Base-by-base conservation (phyloP, 1,140 invertebrate species). In the Vanessa tameamea region DNA sequence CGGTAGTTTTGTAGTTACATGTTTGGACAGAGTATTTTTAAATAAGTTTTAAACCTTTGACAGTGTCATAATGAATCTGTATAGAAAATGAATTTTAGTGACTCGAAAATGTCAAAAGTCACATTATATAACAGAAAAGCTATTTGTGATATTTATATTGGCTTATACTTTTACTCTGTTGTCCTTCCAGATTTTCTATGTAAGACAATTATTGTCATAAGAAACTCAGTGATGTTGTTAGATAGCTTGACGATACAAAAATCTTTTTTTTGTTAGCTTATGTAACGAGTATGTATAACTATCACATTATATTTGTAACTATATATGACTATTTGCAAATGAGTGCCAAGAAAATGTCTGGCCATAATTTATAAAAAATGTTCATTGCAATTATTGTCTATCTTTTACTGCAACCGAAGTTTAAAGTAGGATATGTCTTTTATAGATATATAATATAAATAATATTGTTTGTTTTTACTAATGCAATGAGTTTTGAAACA, bases 11-110 rank as follows among this genome's bases (percentile, higher is more conserved):
- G 78, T 90, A 90, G 87, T 84, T 73, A 87, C 78, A 87, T 87
- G 80, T 88, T 89, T 86, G 84, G 82, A 87, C 85, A 80, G 75
- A 85, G 78, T 90, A 86, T 89, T 88, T 87, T 88, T 84, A 83
- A 91, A 89, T 92, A 92, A 92, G 90, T 89, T 90, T 90, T 90
- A 92, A 90, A 86, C 82, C 83, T 81, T 88, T 84, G 85, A 89
- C 85, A 82, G 74, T 85, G 82, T 85, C 79, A 84, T 83, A 80
- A 31, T 72, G 79, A 85, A 84, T 83, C 78, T 90, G 78, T 90
- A 87, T 78, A 89, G 78, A 82, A 80, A 84, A 90, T 84, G 84
- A 90, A 89, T 90, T 89, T 89, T 86, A 84, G 87, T 87, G 84
- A 82, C 80, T 77, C 72, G 47, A 57, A 69, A 73, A 74, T 77